These are phyloP conservation scores for Amphipyra berbera DNA, from an alignment of 2,888 invertebrate species.

Conservation along the genomic window DNA sequence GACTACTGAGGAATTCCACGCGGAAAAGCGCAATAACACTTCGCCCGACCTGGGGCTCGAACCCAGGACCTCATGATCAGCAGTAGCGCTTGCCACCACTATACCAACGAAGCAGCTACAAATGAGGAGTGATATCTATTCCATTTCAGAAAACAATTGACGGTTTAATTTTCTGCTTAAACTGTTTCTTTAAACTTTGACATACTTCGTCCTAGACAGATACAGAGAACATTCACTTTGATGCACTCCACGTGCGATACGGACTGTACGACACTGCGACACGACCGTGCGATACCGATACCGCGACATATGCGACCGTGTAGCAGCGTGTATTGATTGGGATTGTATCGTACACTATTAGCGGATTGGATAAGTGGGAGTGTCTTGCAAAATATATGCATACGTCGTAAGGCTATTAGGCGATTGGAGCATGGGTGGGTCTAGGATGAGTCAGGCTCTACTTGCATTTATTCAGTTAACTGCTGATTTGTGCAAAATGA, in stretches of 20 bases:
- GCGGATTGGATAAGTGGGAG: conserved; percentile 19
- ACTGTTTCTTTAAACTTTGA: conserved; percentile 32
- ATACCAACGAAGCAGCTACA: too few relatives aligned
- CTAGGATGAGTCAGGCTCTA: not conserved
- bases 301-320: conserved; percentile 40
- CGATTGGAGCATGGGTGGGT: conserved; percentile 17
- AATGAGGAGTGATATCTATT: too few relatives aligned
- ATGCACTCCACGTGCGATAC: conserved; percentile 54
- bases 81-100: too few relatives aligned
- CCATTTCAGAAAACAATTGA: not conserved
- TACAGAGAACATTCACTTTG: conserved; percentile 62
- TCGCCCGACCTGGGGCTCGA: too few relatives aligned
- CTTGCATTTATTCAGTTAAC: too few relatives aligned
- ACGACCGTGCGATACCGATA: conserved; percentile 29
- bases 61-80: too few relatives aligned
- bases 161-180: not conserved
- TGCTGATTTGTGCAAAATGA: too few relatives aligned
- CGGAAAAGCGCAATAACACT: too few relatives aligned
- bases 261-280: conserved; percentile 29
- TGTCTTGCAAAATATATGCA: conserved; percentile 1
- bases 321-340: conserved; percentile 35
- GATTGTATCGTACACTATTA: conserved; percentile 11
- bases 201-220: conserved; percentile 35
- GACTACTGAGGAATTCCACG: too few relatives aligned
- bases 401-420: conserved; percentile 23